Evolutionary conservation across 2,888 invertebrate genomes (phyloP), one percentile per base, ranked within the genome.

Genomic region (Scaptomyza caliginosa): DNA sequence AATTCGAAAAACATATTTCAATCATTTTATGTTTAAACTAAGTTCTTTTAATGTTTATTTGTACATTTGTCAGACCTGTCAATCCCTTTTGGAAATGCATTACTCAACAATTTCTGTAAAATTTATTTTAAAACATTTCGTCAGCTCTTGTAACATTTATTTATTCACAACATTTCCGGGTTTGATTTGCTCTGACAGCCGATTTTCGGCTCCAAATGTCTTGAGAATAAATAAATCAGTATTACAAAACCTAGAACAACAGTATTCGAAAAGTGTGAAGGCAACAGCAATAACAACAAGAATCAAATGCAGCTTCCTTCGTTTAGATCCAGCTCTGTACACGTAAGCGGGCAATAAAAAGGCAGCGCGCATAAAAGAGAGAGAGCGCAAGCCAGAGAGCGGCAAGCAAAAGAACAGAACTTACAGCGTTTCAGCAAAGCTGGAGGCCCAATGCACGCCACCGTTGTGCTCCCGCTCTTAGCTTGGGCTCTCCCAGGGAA

Each of bases 331-430:
- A n/a, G n/a, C n/a, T n/a, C n/a, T 82, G 73, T 13, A 74, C 85
- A 42, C 69, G 67, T 68, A 82, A 64, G 58, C 39, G 68, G 73
- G 63, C 69, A 67, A 76, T 74, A 79, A 10, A 8, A 17, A 13
- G 11, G 4, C 13, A 36, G n/a, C n/a, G n/a, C n/a, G n/a, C 17
- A 36, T 8, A 36, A 17, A 17, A 43, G 8, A 30, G 13, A 21
- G 36, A 43, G 45, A 17, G 38, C 7, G 2, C 1, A 7, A 17
- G 21, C 7, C 10, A 4, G 36, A 2, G 11, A 3, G 17, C 26
- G 10, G 7, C 21, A 58, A 42, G 36, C 36, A 43, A 46, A 74
- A 71, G 67, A 55, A 74, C 70, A 36, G 16, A 8, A 26, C 42
- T 74, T 71, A 58, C 66, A 60, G 17, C 40, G 57, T 49, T 55